Base-by-base conservation (phyloP, 2,797 vertebrate species). In the Enteromius afrohamiltoni region DNA sequence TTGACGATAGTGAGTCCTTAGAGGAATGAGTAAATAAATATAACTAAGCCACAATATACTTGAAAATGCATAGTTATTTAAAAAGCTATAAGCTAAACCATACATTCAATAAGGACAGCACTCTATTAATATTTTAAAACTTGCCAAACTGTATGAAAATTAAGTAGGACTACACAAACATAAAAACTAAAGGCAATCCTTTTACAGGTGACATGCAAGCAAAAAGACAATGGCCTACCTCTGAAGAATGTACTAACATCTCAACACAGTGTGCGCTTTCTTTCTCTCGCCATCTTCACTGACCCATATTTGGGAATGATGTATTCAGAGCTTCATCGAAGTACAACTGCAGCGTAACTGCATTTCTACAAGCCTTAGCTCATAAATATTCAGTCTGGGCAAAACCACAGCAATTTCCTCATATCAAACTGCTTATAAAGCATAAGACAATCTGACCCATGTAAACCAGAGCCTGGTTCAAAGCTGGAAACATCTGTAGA, bases 301-400 rank as follows among this genome's bases (percentile, higher is more conserved):
- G 74, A 77, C 74, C 82, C 74, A 77, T 69, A 83, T 83, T 83
- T 67, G 17, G 26, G 13, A 69, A n/a, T 68, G 74, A 83, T 69
- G 62, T 40, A 29, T 77, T 58, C 34, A 45, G 34, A 53, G 62
- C 49, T 67, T 77, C 73, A 55, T 55, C 82, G 64, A 68, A 69
- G 37, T 13, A 55, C 73, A 77, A 69, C 74, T 77, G 82, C 74
- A 83, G 64, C 29, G 49, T 29, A 69, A 76, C 81, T 69, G 81
- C 62, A 51, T 83, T 83, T 53, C 64, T 76, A 34, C 47, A 76
- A 77, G 73, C 81, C 42, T 53, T 23, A n/a, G 71, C 71, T 77
- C 81, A 83, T 83, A 68, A 76, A 83, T 76, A 83, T 83, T 83
- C 60, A 55, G 26, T 21, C 58, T 53, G 71, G 45, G 42, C 80